phyloP scores from a whole-genome alignment of 2,888 invertebrate species.

The Hemithea aestivaria region DNA sequence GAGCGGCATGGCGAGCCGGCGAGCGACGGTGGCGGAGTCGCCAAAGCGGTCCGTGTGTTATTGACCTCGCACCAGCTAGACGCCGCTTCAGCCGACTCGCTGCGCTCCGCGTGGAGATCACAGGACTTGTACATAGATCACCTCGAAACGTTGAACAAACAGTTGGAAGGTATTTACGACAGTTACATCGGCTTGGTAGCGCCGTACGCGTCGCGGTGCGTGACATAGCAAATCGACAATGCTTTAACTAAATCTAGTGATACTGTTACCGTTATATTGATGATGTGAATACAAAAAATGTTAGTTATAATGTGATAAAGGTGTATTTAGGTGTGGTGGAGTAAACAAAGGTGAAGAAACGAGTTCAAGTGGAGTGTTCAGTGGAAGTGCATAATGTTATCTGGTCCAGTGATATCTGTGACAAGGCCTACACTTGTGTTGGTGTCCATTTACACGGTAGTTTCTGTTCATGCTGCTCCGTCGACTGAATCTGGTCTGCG shows the following conservation, averaged over 20 bases:
- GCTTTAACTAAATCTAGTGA: constrained; percentile 77
- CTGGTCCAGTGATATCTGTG: constrained; percentile 43
- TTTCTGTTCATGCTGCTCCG: constrained; percentile 29
- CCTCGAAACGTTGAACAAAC: constrained; percentile 85
- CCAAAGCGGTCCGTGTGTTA: constrained; percentile 77
- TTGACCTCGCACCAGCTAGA: constrained; percentile 83
- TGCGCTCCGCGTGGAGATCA: constrained; percentile 84
- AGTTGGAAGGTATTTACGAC: constrained; percentile 87
- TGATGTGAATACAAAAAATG: constrained; percentile 58
- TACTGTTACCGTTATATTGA: constrained; percentile 61
- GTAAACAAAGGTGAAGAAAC: constrained; percentile 51
- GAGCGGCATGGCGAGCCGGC: constrained; percentile 70
- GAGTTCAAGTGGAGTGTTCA: constrained; percentile 59
- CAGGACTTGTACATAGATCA: constrained; percentile 88
- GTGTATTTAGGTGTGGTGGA: constrained; percentile 70
- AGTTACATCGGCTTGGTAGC: constrained; percentile 71
- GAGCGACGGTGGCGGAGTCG: constrained; percentile 73
- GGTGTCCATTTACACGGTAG: constrained; percentile 49
- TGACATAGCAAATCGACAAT: constrained; percentile 74
- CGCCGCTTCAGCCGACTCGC: constrained; percentile 81
- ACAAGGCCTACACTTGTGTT: constrained; percentile 46
- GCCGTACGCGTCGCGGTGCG: constrained; percentile 62
- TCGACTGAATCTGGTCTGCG: constrained; percentile 37
- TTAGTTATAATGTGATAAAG: constrained; percentile 67
- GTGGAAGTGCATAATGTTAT: constrained; percentile 46